Percentiles rank a stretch among this genome's conserved stretches.
These are phyloP conservation scores for Euclidia mi DNA, from an alignment of 2,888 invertebrate species.

Conservation along the genomic window DNA sequence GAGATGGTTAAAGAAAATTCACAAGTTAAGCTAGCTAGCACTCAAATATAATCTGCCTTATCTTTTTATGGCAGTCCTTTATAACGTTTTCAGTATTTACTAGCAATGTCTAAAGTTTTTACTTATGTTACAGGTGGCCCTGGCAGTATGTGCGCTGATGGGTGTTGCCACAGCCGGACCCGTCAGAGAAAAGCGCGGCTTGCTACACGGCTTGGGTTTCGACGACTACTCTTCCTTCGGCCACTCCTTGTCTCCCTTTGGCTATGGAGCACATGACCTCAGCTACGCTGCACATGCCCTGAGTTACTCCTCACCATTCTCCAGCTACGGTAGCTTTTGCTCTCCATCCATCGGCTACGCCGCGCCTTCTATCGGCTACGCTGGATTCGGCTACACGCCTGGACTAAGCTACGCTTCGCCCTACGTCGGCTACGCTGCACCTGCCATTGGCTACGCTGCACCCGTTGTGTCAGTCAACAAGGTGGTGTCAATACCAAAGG, in stretches of 20 bases:
- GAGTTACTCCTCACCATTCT: background rate
- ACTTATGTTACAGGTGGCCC: background rate
- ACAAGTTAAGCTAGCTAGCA: too few species aligned
- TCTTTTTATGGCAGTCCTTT: too few species aligned
- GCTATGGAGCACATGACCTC: background rate
- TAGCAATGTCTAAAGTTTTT: too few species aligned
- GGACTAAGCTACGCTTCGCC: background rate
- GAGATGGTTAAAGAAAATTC: too few species aligned
- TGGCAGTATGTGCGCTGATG: slow-evolving; percentile 2
- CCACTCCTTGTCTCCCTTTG: background rate
- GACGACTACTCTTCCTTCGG: background rate
- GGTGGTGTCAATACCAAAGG: slow-evolving; percentile 2
- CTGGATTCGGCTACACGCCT: background rate
- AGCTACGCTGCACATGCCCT: background rate
- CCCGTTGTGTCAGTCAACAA: slow-evolving; percentile 5
- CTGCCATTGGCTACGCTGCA: background rate
- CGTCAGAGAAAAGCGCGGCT: slow-evolving; percentile 10
- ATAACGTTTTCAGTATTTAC: too few species aligned
- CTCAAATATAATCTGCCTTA: too few species aligned
- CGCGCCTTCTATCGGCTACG: background rate
- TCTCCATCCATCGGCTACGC: slow-evolving; percentile 15
- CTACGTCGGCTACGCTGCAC: background rate
- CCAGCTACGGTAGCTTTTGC: slow-evolving; percentile 11
- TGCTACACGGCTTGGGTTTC: slow-evolving; percentile 1
- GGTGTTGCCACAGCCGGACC: background rate